Base-by-base conservation (phyloP, 2,113 vertebrate species). In the Mohoua ochrocephala region DNA sequence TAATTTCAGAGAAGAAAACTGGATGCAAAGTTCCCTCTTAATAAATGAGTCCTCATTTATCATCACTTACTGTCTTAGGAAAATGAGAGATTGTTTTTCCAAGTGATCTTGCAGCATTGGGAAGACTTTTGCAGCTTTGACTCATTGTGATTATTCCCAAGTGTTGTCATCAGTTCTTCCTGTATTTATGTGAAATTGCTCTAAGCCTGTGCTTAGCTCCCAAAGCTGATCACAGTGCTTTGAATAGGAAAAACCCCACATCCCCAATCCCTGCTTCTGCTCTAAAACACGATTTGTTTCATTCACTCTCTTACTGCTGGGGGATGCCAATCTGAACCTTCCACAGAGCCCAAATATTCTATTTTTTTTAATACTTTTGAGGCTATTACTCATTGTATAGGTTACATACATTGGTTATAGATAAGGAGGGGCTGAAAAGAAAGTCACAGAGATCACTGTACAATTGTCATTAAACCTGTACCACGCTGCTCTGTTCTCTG, bases 61-160 rank as follows among this genome's bases (percentile, higher is more conserved):
- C 93, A 95, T 94, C 88, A 78, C 89, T 96, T 73, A 67, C 83
- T 91, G 93, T 75, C 86, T 88, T 89, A 93, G 80, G 95, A 94
- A 96, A 96, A 97, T 85, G 81, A 96, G 80, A 73, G 85, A 69
- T 92, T 94, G 86, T 93, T 97, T 97, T 96, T 96, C 93, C 91
- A 83, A 96, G 81, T 35, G 88, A 89, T 94, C 74, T 92, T 93
- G 84, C 45, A 92, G 86, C 91, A 93, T 28, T 84, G 89, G 93
- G 94, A 94, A 95, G 91, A 68, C 67, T 95, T 91, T 84, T 95
- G 89, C 93, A 94, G 75, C 70, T 95, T 96, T 95, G 95, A 95
- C 89, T 96, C 96, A 91, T 88, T 79, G 87, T 93, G 91, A 89
- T 95, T 97, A 95, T 96, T 97, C 94, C 97, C 96, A 94, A 96